Conservation (phyloP, 2,888 invertebrate species). For the Zonitis immaculata region DNA sequence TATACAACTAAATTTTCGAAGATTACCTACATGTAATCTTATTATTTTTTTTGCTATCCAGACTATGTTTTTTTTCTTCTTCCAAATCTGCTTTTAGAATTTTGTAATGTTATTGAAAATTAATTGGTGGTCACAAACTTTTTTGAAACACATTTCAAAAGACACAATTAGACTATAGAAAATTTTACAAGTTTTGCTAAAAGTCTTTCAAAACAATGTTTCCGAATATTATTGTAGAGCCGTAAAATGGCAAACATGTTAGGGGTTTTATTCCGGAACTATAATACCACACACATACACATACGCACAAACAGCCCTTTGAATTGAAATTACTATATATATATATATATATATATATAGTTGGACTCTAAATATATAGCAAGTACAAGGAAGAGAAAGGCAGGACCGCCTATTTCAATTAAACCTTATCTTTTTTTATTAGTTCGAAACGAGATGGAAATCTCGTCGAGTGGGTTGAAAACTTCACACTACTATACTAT, state of each 20-base stretch:
- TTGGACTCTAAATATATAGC: constrained; percentile 10
- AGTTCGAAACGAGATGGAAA: no score
- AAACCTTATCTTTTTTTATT: no score
- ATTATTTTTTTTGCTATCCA: no score
- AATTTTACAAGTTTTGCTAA: constrained; percentile 2
- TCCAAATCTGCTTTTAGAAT: neutral
- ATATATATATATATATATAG: no score
- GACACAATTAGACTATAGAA: neutral
- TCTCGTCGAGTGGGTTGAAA: no score
- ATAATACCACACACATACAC: constrained; percentile 19
- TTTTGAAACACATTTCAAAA: neutral
- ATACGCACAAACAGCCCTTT: constrained; percentile 15
- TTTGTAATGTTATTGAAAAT: no score
- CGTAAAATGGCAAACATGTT: constrained; percentile 13
- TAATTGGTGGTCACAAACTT: constrained; percentile 3
- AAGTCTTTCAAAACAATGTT: constrained; percentile 8
- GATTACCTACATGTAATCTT: no score
- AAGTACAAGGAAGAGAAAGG: no score
- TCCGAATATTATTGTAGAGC: constrained; percentile 11
- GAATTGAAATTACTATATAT: constrained; percentile 1
- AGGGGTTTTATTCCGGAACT: constrained; percentile 24
- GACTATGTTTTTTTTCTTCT: no score
- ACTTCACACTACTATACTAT: no score
- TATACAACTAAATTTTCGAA: no score
- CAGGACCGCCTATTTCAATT: no score